A percentile compares a stretch with the other conserved stretches of the same genome.
Evolutionary conservation across 92 coral and sea anemone genomes (phyloP).

Genomic region (Zoanthus sociatus): DNA sequence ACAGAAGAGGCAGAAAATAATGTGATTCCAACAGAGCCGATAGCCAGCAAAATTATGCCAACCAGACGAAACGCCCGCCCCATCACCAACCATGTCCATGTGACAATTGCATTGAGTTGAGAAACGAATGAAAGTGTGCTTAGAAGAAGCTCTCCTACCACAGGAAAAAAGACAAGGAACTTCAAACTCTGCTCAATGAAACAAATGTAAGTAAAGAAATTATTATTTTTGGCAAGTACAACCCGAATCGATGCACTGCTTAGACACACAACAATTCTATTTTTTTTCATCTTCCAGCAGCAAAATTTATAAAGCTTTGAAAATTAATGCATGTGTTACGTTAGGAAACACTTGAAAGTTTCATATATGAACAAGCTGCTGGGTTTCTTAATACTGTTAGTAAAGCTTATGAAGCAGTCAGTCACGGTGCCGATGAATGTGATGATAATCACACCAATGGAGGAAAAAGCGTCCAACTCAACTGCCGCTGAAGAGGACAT

Average conservation of each 20-base stretch:
- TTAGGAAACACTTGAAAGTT: not conserved
- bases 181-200: constrained; percentile 12
- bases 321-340: not conserved
- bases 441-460: not conserved
- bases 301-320: not conserved
- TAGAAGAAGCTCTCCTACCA: constrained; percentile 5
- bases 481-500: too few species aligned
- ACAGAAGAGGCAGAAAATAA: constrained; percentile 37
- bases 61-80: not conserved
- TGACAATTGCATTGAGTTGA: constrained; percentile 6
- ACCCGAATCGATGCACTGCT: not conserved
- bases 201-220: constrained; percentile 9
- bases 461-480: not conserved
- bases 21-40: constrained; percentile 17
- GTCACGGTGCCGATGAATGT: not conserved
- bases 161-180: constrained; percentile 1
- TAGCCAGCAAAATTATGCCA: constrained; percentile 7
- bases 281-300: not conserved
- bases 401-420: not conserved
- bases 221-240: not conserved
- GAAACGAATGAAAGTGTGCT: not conserved
- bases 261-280: not conserved
- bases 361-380: not conserved
- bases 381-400: not conserved
- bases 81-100: not conserved